phyloP scores from a whole-genome alignment of 2,113 vertebrate genomes.

The Phaethon lepturus region DNA sequence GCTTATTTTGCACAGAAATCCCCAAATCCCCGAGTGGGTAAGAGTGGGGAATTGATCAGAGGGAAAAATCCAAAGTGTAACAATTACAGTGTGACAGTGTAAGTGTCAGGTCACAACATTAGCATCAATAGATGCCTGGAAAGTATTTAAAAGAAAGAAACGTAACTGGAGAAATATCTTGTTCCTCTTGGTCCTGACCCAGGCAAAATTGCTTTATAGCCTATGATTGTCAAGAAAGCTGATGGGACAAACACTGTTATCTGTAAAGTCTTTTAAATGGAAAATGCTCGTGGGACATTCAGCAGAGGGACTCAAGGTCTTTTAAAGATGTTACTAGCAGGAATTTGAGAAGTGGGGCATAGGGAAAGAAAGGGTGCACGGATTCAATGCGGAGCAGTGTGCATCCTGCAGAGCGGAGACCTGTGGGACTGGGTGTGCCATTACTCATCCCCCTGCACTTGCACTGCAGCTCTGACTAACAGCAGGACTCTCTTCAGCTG shows the following conservation, averaged over 20 bases:
- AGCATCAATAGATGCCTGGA: background rate
- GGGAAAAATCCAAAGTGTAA: background rate
- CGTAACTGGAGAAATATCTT: background rate
- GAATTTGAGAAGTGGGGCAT: background rate
- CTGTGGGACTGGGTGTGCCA: constrained; percentile 46
- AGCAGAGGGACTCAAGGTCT: background rate
- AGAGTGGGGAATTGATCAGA: background rate
- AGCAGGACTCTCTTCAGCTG: constrained; percentile 9
- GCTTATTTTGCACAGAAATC: background rate
- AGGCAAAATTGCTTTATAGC: background rate
- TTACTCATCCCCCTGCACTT: constrained; percentile 30
- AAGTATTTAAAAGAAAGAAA: background rate
- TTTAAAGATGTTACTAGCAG: background rate
- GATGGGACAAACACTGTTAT: background rate
- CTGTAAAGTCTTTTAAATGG: background rate
- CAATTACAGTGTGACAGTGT: background rate
- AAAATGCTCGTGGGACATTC: background rate
- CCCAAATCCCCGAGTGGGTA: background rate
- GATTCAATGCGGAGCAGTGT: background rate
- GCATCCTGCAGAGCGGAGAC: background rate
- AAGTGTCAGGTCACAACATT: background rate
- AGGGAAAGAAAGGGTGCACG: background rate
- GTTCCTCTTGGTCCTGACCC: constrained; percentile 32
- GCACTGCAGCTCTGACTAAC: background rate
- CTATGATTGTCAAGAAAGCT: background rate